Percentiles rank a stretch among this genome's conserved stretches.
Evolutionary conservation across 2,113 vertebrate species (phyloP).

Genomic region (Ammospiza caudacuta): DNA sequence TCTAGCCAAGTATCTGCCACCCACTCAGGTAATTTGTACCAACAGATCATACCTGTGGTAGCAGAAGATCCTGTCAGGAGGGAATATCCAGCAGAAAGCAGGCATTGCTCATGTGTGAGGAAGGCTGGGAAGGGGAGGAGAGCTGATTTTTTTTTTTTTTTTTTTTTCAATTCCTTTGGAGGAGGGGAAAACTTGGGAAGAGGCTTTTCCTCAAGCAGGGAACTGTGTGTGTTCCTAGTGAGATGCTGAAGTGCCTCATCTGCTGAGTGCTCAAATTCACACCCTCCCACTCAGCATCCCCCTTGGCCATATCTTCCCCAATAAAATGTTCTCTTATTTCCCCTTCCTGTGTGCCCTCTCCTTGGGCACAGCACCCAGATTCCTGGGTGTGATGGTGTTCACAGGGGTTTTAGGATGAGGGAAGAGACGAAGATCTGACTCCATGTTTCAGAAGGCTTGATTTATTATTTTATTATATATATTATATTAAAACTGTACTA

Average conservation of each 20-base stretch:
- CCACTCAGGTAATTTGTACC: conserved; percentile 31
- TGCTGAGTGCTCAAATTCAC: not conserved
- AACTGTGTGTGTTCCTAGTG: not conserved
- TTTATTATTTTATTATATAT: too few species aligned
- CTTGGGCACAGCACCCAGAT: not conserved
- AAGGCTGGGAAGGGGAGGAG: not conserved
- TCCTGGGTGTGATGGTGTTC: not conserved
- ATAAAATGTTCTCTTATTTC: not conserved
- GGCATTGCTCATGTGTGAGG: not conserved
- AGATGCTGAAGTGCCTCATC: not conserved
- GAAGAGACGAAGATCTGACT: too few species aligned
- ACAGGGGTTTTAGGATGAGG: too few species aligned
- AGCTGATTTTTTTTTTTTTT: not conserved
- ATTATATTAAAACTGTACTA: too few species aligned
- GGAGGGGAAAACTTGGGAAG: not conserved
- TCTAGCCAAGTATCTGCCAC: not conserved
- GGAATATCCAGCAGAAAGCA: conserved; percentile 5
- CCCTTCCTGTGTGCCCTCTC: not conserved
- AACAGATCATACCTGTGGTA: not conserved
- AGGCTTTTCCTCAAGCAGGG: not conserved
- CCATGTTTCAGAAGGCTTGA: too few species aligned
- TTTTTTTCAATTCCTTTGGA: not conserved
- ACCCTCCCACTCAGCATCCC: not conserved
- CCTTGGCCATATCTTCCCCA: not conserved
- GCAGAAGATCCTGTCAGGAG: conserved; percentile 28